Conservation (phyloP, 2,113 vertebrate genomes). For the Conger conger region DNA sequence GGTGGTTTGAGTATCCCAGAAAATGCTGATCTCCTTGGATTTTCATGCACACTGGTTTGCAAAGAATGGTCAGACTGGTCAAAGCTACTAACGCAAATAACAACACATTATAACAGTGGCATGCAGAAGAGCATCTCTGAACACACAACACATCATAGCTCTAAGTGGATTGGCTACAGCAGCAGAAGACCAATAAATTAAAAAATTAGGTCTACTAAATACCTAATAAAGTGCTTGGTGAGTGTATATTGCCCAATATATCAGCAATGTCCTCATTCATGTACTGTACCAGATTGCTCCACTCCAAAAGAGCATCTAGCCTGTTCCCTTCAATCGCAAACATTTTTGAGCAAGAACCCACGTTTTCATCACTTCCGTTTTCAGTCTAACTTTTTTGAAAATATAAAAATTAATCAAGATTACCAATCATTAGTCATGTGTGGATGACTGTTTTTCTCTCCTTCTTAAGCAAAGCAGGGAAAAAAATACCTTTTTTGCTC, state of each 20-base stretch:
- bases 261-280: background rate
- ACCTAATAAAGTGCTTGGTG: too few species aligned
- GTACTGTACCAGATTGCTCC: background rate
- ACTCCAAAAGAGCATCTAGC: background rate
- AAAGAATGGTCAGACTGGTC: too few species aligned
- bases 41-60: too few species aligned
- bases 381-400: background rate
- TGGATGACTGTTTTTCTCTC: background rate
- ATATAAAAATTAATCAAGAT: background rate
- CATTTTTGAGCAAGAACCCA: background rate
- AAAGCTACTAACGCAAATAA: too few species aligned
- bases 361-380: background rate
- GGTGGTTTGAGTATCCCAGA: too few species aligned
- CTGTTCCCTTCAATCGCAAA: background rate
- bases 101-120: too few species aligned
- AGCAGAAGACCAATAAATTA: too few species aligned
- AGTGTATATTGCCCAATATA: background rate
- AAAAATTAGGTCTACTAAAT: too few species aligned
- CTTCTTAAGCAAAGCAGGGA: background rate
- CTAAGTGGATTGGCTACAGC: too few species aligned
- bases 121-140: too few species aligned
- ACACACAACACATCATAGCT: too few species aligned
- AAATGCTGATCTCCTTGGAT: too few species aligned
- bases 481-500: background rate
- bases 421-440: background rate